Evolutionary conservation across 2,888 invertebrate genomes (phyloP).

Genomic region (Ctena decussata): DNA sequence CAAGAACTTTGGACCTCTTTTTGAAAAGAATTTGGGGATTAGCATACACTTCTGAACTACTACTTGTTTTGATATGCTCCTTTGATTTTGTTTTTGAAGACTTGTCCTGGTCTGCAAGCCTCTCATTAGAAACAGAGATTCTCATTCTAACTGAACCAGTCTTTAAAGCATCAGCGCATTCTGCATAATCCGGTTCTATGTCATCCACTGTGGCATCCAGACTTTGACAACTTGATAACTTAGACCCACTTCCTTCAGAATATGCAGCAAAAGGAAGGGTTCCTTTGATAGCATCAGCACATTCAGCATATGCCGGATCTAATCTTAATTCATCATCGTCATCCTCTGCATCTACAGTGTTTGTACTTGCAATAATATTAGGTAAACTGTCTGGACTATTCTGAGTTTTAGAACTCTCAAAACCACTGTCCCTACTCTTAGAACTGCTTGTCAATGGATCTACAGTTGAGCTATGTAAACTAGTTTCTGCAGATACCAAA

Average conservation of each 20-base stretch:
- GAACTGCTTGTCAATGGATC: constrained; percentile 24
- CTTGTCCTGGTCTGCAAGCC: constrained; percentile 29
- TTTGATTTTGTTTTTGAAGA: constrained; percentile 17
- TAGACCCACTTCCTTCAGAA: constrained; percentile 62
- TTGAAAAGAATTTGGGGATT: constrained; percentile 75
- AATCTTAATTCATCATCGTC: constrained; percentile 50
- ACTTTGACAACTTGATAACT: constrained; percentile 64
- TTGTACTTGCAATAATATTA: neutral
- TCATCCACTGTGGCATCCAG: constrained; percentile 56
- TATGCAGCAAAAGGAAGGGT: constrained; percentile 41
- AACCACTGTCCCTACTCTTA: constrained; percentile 44
- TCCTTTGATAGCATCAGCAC: constrained; percentile 68
- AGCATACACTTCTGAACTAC: constrained; percentile 72
- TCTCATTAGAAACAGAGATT: constrained; percentile 58
- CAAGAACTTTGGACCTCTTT: constrained; percentile 66
- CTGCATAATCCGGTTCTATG: constrained; percentile 62
- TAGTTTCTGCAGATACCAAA: constrained; percentile 23
- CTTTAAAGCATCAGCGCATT: constrained; percentile 65
- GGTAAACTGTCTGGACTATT: constrained; percentile 13
- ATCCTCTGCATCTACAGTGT: constrained; percentile 1
- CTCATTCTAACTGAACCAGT: constrained; percentile 57
- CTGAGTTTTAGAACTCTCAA: constrained; percentile 49
- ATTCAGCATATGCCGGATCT: constrained; percentile 64
- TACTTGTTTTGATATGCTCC: constrained; percentile 17
- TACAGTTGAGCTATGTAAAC: neutral